Base-by-base conservation (phyloP, 1,140 invertebrate genomes). In the Papilio machaon region DNA sequence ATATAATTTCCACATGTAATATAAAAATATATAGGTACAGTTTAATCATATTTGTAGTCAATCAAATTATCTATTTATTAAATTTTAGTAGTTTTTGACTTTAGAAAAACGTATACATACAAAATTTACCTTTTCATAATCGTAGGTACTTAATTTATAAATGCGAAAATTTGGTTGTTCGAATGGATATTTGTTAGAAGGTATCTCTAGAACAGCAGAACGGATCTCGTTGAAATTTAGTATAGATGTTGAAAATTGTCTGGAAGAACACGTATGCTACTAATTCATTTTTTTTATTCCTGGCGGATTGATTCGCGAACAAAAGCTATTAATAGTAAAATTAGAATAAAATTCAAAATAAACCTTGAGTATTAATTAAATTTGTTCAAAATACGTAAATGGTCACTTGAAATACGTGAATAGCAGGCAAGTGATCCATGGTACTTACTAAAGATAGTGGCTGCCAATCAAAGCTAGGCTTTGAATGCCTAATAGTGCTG, bases 401-500 rank as follows among this genome's bases (percentile, higher is more conserved):
- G 83, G 84, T 86, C 84, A 85, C 84, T 86, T 85, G 82, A 86
- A 87, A 86, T 85, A 81, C 82, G 85, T 85, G 84, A 87, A 88
- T 88, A 86, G 85, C 85, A 80, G 80, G 47, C 79, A 75, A 89
- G 85, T 92, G 89, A 91, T 89, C 82, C 88, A 89, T 90, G 89
- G 84, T 83, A 82, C 13, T 13, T 49, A 80, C 80, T 85, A 74
- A 73, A 79, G 67, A 80, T 70, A 38, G 73, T 70, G 73, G 4
- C 54, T 70, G 85, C 82, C 85, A 87, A 88, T 91, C 89, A 88
- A 79, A 83, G 82, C 82, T 83, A 80, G 81, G 82, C 82, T 85
- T 86, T 85, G 85, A 92, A 89, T 84, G 84, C 81, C 86, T 90
- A 89, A 92, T 91, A 90, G 88, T 89, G 85, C 86, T 92, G 91